Percentiles rank a stretch among this genome's conserved stretches.
phyloP scores from a whole-genome alignment of 2,888 invertebrate species.

The Lochmaea crataegi region DNA sequence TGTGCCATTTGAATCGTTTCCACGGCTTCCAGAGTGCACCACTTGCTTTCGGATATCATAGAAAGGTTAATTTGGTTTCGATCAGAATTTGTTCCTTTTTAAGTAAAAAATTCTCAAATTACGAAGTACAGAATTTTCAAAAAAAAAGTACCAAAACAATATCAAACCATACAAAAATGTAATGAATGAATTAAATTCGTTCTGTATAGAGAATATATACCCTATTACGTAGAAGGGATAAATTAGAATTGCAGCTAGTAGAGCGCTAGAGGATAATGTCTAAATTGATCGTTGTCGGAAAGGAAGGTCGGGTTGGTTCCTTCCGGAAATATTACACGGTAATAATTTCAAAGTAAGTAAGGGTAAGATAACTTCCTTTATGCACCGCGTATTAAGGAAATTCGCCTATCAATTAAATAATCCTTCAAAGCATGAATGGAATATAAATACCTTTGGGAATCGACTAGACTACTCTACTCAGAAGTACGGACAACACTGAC shows the following conservation, averaged over 20 bases:
- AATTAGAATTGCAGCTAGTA: slow-evolving; percentile 32
- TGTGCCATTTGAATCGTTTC: no score
- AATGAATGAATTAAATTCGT: background rate
- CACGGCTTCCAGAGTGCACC: no score
- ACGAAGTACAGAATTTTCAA: no score
- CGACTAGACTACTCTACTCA: slow-evolving; percentile 29
- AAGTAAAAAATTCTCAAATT: no score
- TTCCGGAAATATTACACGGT: slow-evolving; percentile 62
- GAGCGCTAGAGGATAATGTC: slow-evolving; percentile 44
- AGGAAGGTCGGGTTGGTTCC: slow-evolving; percentile 53
- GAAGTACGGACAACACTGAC: slow-evolving; percentile 16
- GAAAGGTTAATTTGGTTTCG: no score
- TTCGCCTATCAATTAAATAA: slow-evolving; percentile 66
- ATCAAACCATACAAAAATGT: no score
- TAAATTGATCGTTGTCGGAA: slow-evolving; percentile 50
- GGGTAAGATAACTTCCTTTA: slow-evolving; percentile 64
- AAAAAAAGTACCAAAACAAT: no score
- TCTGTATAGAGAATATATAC: background rate
- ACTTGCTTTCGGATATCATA: no score
- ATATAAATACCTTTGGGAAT: slow-evolving; percentile 65
- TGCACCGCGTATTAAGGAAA: slow-evolving; percentile 64
- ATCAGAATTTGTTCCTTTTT: no score
- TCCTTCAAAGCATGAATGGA: slow-evolving; percentile 66
- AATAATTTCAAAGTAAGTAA: slow-evolving; percentile 63
- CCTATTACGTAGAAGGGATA: slow-evolving; percentile 12